phyloP scores from a whole-genome alignment of 2,113 vertebrate species.

The Phoenicopterus ruber region DNA sequence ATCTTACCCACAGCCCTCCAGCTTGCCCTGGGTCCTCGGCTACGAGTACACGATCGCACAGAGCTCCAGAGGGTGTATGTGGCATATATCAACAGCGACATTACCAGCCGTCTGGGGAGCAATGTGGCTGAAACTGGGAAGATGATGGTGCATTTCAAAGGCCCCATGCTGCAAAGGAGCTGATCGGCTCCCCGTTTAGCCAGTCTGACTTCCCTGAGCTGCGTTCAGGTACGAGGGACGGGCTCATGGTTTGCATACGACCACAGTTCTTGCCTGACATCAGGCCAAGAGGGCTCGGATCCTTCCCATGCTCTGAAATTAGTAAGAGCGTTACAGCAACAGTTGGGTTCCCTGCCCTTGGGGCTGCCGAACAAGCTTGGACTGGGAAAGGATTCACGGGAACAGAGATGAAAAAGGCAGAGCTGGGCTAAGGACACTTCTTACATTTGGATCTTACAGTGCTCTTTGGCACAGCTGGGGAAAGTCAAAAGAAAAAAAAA shows the following conservation, averaged over 20 bases:
- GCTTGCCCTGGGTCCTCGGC: not conserved
- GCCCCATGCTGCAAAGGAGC: not conserved
- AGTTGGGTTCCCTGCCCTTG: not conserved
- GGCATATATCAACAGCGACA: not conserved
- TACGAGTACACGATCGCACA: not conserved
- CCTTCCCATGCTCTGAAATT: not conserved
- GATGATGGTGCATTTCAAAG: not conserved
- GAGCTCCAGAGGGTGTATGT: not conserved
- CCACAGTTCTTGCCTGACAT: not conserved
- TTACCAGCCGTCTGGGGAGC: not conserved
- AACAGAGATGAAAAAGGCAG: not conserved
- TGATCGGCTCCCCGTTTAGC: not conserved
- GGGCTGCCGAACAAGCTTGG: not conserved
- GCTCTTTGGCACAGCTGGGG: not conserved
- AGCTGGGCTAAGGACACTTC: not conserved
- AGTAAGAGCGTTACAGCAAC: accelerated
- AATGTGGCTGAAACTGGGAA: not conserved
- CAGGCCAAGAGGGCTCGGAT: not conserved
- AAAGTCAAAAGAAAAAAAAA: not conserved
- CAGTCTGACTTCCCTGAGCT: not conserved
- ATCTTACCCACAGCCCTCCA: not conserved
- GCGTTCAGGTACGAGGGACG: not conserved
- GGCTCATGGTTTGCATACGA: not conserved
- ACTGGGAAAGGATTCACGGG: not conserved
- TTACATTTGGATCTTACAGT: not conserved